Evolutionary conservation across 2,888 invertebrate species (phyloP).

Genomic region (Drosophila suboccidentalis): DNA sequence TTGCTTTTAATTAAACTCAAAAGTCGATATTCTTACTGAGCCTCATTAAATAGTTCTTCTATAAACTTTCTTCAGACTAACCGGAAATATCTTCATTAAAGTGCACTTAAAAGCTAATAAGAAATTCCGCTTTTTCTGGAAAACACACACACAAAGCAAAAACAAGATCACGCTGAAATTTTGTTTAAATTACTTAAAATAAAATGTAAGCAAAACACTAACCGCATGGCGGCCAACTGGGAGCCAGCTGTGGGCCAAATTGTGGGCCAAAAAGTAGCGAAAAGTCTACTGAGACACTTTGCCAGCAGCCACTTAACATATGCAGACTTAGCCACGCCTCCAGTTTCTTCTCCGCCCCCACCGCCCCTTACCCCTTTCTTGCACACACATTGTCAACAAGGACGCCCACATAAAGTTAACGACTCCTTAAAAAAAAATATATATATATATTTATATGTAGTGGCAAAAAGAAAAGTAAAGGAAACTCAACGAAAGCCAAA

Average conservation of each 20-base stretch:
- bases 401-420: slow-evolving; percentile 78
- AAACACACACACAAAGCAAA: slow-evolving; percentile 17
- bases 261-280: slow-evolving; percentile 32
- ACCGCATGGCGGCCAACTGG: slow-evolving; percentile 28
- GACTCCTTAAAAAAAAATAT: slow-evolving; percentile 37
- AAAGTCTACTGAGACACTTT: slow-evolving; percentile 72
- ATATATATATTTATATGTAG: slow-evolving; percentile 4
- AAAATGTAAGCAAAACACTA: slow-evolving; percentile 57
- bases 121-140: slow-evolving; percentile 44
- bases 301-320: slow-evolving; percentile 71
- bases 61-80: not conserved
- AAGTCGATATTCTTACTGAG: not conserved
- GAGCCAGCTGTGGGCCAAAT: slow-evolving; percentile 5
- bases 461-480: slow-evolving; percentile 20
- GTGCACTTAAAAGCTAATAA: slow-evolving; percentile 55
- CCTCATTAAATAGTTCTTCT: not conserved
- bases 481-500: slow-evolving; percentile 44
- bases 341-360: not conserved
- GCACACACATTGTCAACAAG: slow-evolving; percentile 66
- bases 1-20: not conserved
- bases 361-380: not conserved
- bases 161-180: slow-evolving; percentile 18
- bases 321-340: slow-evolving; percentile 68
- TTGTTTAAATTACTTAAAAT: slow-evolving; percentile 74
- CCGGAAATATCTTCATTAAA: slow-evolving; percentile 56